Base-by-base conservation (phyloP, 2,797 vertebrate genomes). In the Balearica regulorum region DNA sequence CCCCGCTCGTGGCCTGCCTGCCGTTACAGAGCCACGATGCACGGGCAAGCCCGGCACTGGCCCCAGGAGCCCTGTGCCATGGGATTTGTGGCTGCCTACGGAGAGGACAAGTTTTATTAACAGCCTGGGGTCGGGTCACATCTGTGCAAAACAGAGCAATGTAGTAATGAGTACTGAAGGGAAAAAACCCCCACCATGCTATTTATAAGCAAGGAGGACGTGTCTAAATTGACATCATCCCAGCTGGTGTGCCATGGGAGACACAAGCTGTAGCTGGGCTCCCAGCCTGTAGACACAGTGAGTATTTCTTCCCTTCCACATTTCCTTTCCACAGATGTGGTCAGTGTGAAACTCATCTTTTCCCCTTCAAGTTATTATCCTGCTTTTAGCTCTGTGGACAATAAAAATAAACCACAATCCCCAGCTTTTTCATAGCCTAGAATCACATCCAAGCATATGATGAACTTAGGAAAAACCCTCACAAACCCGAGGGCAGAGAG, bases 21-120 rank as follows among this genome's bases (percentile, higher is more conserved):
- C 21, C 2, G 0, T 39, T 25, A 8, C n/a, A 29, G 1, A 3
- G 31, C 69, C 87, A 39, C 0, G 0, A 10, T 10, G 28, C 5
- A 1, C 0, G 0, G n/a, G 15, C 19, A 8, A 62, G 49, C 53
- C 80, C 0, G 0, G 48, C 0, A 0, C n/a, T 41, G 58, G n/a
- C 49, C 49, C 61, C 16, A 2, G 60, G 31, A 81, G 43, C 77
- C 51, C 53, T 4, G 6, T 51, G 39, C 55, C 8, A 6, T 60
- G 89, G 73, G 78, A 29, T 64, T 33, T 87, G 81, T 62, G 87
- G 78, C 58, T 81, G 28, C 51, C 39, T 11, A 8, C n/a, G 29
- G 65, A 18, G 8, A 11, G 24, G 55, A 72, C 44, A 53, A 64
- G 48, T 73, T 89, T 70, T 33, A 44, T 48, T 43, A 60, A 61